Conservation (phyloP, 2,113 vertebrate genomes). For the Cathartes aura region DNA sequence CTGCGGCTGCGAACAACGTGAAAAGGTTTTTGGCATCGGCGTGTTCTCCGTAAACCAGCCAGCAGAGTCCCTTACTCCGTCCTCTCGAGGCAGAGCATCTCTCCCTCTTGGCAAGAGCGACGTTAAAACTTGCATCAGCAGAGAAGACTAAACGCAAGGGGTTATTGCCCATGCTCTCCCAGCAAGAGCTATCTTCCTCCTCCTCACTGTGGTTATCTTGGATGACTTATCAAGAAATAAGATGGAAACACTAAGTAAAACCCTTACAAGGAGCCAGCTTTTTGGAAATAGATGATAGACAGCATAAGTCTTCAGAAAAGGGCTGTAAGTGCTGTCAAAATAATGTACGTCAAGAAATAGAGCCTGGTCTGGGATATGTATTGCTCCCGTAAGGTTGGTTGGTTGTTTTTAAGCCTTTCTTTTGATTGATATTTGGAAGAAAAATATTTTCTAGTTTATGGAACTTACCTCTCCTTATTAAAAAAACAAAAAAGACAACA, state of each 20-base stretch:
- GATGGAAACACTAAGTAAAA: background rate
- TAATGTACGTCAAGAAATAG: background rate
- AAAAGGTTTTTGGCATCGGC: background rate
- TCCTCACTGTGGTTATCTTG: background rate
- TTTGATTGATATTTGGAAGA: background rate
- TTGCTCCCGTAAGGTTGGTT: background rate
- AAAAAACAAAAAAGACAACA: background rate
- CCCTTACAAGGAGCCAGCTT: background rate
- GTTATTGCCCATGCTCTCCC: background rate
- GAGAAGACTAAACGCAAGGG: fast-evolving
- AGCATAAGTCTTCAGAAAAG: background rate
- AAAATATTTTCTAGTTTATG: background rate
- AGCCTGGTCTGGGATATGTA: background rate
- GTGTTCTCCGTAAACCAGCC: background rate
- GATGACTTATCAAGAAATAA: background rate
- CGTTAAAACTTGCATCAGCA: fast-evolving
- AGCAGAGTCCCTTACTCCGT: background rate
- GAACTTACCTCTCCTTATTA: background rate
- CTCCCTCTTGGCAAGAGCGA: background rate
- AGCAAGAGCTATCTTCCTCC: background rate
- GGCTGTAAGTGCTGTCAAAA: background rate
- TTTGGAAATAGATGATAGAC: background rate
- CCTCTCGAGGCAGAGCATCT: background rate
- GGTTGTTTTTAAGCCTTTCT: background rate
- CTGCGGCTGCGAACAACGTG: fast-evolving